These are phyloP conservation scores for Drosophila pectinifera DNA, from an alignment of 1,140 invertebrate genomes.

Conservation along the genomic window DNA sequence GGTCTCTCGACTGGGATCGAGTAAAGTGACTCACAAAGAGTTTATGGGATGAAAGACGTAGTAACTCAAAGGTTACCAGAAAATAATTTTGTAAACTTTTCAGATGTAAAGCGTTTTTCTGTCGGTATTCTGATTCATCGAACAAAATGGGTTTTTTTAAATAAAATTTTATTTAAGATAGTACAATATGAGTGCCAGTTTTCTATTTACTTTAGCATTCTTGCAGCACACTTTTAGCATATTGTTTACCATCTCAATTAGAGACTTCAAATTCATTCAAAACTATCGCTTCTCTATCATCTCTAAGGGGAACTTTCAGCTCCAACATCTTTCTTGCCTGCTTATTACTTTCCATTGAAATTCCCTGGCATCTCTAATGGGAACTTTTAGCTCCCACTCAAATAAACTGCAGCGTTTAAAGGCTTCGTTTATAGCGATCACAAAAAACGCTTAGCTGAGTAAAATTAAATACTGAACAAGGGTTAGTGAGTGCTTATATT, in stretches of 20 bases:
- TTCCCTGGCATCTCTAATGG: background rate
- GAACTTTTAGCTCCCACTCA: background rate
- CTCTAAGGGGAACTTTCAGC: background rate
- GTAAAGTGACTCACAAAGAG: background rate
- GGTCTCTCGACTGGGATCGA: slow-evolving; percentile 1
- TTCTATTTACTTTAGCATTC: no score
- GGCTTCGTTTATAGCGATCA: background rate
- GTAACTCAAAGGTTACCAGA: background rate
- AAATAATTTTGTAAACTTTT: background rate
- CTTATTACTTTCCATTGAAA: background rate
- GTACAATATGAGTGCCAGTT: no score
- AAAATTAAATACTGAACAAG: background rate
- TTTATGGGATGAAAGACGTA: background rate
- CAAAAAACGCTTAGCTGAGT: background rate
- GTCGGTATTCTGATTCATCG: no score
- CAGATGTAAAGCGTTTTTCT: no score
- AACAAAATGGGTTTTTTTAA: no score
- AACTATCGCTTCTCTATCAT: background rate
- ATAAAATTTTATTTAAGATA: no score
- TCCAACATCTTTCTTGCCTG: background rate
- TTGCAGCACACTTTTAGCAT: no score
- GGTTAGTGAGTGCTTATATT: background rate
- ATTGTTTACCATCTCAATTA: background rate
- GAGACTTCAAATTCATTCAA: background rate
- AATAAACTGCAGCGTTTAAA: background rate